A percentile compares a stretch with the other conserved stretches of the same genome.
These are phyloP conservation scores for Drosophila prosaltans DNA, from an alignment of 1,140 invertebrate genomes.

Conservation along the genomic window DNA sequence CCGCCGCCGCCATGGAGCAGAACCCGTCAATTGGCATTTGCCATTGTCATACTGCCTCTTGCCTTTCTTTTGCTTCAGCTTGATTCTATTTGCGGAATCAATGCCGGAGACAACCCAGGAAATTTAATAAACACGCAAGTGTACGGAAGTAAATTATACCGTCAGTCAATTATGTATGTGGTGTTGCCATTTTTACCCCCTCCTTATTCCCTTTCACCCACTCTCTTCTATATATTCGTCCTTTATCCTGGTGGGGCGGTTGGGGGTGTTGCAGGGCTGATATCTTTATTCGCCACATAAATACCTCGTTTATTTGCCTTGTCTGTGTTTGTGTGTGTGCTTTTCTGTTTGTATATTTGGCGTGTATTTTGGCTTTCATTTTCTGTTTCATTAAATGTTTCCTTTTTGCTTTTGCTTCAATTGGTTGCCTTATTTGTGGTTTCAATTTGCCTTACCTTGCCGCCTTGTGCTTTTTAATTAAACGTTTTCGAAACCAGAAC, in stretches of 20 bases:
- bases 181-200: constrained; percentile 18
- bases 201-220: not conserved
- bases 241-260: not conserved
- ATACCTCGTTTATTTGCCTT: constrained; percentile 76
- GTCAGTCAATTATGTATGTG: constrained; percentile 76
- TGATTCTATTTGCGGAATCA: constrained; percentile 49
- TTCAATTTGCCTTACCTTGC: constrained; percentile 50
- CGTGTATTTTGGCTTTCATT: constrained; percentile 43
- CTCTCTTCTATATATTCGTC: not conserved
- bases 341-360: constrained; percentile 32
- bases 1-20: not conserved
- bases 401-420: constrained; percentile 58
- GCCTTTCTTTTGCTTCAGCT: not conserved
- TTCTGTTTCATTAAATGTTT: constrained; percentile 67
- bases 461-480: constrained; percentile 67
- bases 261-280: constrained; percentile 8
- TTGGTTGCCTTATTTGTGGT: constrained; percentile 78
- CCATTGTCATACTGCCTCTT: not conserved
- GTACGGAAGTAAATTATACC: constrained; percentile 79
- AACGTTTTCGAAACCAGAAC: constrained; percentile 43
- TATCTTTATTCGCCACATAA: constrained; percentile 66
- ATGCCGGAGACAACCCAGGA: constrained; percentile 71
- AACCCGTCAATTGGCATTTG: too few relatives aligned
- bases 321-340: constrained; percentile 32
- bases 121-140: constrained; percentile 82